Evolutionary conservation across 2,797 vertebrate species (phyloP).

Genomic region (Acipenser ruthenus): DNA sequence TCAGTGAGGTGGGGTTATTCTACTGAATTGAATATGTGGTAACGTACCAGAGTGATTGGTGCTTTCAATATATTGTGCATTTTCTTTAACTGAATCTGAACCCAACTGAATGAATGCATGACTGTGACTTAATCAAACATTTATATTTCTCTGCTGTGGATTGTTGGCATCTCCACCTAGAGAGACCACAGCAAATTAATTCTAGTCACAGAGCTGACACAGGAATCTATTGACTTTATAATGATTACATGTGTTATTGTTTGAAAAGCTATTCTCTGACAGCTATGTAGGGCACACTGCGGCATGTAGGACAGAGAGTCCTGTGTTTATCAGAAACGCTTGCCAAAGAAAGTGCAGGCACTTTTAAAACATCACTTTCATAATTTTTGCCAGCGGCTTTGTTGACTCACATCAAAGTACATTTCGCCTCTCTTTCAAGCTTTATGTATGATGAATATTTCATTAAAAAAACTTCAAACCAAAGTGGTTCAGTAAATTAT

Average conservation of each 20-base stretch:
- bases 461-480: background rate
- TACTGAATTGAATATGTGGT: no score
- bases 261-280: background rate
- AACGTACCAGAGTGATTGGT: no score
- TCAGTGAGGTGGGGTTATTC: no score
- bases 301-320: background rate
- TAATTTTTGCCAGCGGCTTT: background rate
- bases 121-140: background rate
- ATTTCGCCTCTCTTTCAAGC: background rate
- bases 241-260: background rate
- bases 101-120: background rate
- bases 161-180: background rate
- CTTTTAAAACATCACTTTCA: background rate
- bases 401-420: background rate
- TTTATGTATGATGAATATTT: background rate
- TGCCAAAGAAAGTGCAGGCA: background rate
- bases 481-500: no score
- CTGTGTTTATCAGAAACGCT: background rate
- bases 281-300: background rate
- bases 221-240: background rate
- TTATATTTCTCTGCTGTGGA: conserved; percentile 2
- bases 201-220: background rate
- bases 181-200: background rate
- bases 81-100: no score
- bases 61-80: no score